Evolutionary conservation across 2,888 invertebrate genomes (phyloP).

Genomic region (Cephus runcator): DNA sequence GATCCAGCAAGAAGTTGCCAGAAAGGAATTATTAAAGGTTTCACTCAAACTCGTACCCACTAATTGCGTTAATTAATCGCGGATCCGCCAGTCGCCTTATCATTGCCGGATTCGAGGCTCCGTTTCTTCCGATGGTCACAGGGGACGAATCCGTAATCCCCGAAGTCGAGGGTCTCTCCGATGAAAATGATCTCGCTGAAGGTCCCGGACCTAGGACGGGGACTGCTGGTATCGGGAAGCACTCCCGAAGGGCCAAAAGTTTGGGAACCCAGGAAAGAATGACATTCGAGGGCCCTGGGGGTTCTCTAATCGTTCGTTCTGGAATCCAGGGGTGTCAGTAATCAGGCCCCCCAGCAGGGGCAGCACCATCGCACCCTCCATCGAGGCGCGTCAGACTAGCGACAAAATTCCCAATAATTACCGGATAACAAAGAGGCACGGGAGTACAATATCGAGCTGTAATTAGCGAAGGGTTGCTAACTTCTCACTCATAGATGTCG

Average conservation of each 20-base stretch:
- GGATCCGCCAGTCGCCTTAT: slow-evolving; percentile 11
- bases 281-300: not conserved
- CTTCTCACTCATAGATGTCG: slow-evolving; percentile 10
- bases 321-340: not conserved
- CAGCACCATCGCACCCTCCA: not conserved
- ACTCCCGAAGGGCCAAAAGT: not conserved
- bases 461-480: slow-evolving; percentile 7
- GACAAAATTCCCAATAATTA: slow-evolving; percentile 8
- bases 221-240: not conserved
- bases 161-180: not conserved
- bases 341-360: not conserved
- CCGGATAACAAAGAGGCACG: slow-evolving; percentile 1
- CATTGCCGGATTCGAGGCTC: slow-evolving; percentile 5
- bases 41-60: slow-evolving; percentile 32
- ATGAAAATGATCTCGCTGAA: not conserved
- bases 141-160: slow-evolving; percentile 23
- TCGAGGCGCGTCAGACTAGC: not conserved
- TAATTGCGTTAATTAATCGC: slow-evolving; percentile 47
- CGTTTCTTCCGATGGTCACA: slow-evolving; percentile 8
- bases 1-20: too few species aligned
- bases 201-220: not conserved
- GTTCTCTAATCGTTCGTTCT: not conserved
- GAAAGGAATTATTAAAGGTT: not conserved
- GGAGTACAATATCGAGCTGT: slow-evolving; percentile 6
- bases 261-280: not conserved